Evolutionary conservation across 2,797 vertebrate species (phyloP).

Genomic region (Aeoliscus strigatus): DNA sequence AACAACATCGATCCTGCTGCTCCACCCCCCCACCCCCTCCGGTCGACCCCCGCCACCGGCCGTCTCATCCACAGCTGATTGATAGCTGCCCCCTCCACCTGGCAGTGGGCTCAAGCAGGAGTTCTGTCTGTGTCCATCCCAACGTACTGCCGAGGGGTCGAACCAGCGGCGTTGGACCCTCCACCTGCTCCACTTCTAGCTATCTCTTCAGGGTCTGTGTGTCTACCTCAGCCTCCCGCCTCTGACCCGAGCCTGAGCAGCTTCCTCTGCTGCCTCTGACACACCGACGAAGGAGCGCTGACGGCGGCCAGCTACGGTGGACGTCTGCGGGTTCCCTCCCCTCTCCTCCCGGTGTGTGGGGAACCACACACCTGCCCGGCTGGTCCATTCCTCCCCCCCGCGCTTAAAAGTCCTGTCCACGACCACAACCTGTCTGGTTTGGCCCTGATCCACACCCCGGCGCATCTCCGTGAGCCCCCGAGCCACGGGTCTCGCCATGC

Average conservation of each 20-base stretch:
- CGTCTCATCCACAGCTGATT: constrained; percentile 44
- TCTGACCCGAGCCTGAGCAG: constrained; percentile 10
- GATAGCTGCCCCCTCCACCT: constrained; percentile 17
- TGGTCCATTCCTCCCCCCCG: constrained; percentile 19
- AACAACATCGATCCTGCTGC: constrained; percentile 66
- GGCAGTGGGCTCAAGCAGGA: constrained; percentile 18
- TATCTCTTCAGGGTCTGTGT: constrained; percentile 32
- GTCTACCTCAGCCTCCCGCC: constrained; percentile 60
- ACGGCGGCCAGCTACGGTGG: constrained; percentile 9
- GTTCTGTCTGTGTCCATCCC: constrained; percentile 14
- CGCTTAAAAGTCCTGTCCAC: constrained; percentile 2
- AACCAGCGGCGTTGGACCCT: constrained; percentile 34
- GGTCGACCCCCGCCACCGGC: constrained; percentile 40
- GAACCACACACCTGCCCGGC: constrained; percentile 15
- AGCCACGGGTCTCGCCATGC: constrained; percentile 89
- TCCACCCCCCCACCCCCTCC: constrained; percentile 48
- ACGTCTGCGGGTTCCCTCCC: constrained; percentile 8
- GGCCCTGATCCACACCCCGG: constrained; percentile 11
- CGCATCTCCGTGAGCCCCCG: constrained; percentile 47
- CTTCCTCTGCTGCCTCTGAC: constrained; percentile 41
- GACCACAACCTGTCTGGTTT: not conserved
- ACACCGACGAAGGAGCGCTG: constrained; percentile 37
- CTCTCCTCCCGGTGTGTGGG: not conserved
- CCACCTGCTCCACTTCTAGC: constrained; percentile 26
- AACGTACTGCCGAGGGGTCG: constrained; percentile 30